phyloP scores from a whole-genome alignment of 64 coral and sea anemone species.

The Pocillopora damicornis region DNA sequence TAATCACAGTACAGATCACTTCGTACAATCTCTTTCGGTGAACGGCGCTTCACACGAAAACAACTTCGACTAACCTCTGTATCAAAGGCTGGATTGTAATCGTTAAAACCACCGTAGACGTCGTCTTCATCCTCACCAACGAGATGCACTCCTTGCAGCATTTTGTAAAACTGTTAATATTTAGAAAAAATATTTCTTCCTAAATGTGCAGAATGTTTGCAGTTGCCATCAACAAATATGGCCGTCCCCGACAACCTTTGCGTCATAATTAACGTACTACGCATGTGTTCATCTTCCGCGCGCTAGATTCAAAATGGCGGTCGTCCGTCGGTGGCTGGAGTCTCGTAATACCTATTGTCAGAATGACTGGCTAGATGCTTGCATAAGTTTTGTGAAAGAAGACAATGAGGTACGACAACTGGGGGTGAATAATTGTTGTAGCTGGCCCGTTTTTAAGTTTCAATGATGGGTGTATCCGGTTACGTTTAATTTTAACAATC shows the following conservation, averaged over 20 bases:
- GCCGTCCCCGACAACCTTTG: slow-evolving; percentile 39
- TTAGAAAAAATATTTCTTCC: neutral
- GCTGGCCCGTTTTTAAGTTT: neutral
- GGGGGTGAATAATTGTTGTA: neutral
- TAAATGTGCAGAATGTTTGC: slow-evolving; percentile 43
- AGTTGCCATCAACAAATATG: slow-evolving; percentile 90
- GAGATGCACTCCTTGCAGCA: slow-evolving; percentile 92
- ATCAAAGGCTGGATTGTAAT: slow-evolving; percentile 95
- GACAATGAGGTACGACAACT: slow-evolving; percentile 55
- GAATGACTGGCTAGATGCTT: slow-evolving; percentile 80
- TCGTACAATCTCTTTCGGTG: no score
- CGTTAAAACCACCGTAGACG: slow-evolving; percentile 95
- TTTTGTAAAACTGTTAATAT: slow-evolving; percentile 21
- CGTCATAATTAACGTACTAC: slow-evolving; percentile 20
- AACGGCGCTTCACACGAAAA: no score
- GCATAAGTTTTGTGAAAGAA: slow-evolving; percentile 57
- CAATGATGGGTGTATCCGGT: no score
- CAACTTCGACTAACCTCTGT: slow-evolving; percentile 65
- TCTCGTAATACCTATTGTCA: slow-evolving; percentile 39
- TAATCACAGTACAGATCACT: no score
- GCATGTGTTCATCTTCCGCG: slow-evolving; percentile 12
- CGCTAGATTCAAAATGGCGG: slow-evolving; percentile 70
- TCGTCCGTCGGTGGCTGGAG: slow-evolving; percentile 51
- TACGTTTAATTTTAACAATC: neutral
- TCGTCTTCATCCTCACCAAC: slow-evolving; percentile 97